These are phyloP conservation scores for Euglossa dilemma DNA, from an alignment of 1,140 invertebrate species.

Conservation along the genomic window DNA sequence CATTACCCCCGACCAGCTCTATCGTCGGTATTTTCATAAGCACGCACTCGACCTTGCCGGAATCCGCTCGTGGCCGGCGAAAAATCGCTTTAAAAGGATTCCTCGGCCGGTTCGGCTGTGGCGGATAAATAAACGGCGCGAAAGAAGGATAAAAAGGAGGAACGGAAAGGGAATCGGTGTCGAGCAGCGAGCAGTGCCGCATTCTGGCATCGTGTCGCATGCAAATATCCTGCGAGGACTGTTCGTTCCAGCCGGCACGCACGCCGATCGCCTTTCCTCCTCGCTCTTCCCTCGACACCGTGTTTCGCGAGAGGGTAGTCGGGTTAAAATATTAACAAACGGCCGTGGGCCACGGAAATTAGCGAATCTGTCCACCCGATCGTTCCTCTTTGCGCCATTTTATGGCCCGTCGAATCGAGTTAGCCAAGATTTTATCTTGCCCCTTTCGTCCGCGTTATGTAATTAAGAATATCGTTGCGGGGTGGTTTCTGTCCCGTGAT, in stretches of 20 bases:
- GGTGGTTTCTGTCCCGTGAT: too few relatives aligned
- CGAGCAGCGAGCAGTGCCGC: conserved; percentile 59
- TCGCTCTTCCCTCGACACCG: background rate
- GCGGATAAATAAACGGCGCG: conserved; percentile 37
- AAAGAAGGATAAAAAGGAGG: conserved; percentile 35
- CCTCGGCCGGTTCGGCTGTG: background rate
- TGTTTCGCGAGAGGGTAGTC: conserved; percentile 37
- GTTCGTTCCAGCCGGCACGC: conserved; percentile 49
- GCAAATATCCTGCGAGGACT: conserved; percentile 65
- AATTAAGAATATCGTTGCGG: background rate
- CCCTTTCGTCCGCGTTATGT: background rate
- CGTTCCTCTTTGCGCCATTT: background rate
- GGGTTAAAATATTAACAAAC: conserved; percentile 43
- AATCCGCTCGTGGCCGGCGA: conserved; percentile 8
- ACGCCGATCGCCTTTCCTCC: conserved; percentile 18
- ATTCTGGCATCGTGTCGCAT: conserved; percentile 70
- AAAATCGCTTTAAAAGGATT: conserved; percentile 54
- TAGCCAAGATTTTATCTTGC: background rate
- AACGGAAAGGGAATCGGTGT: conserved; percentile 60
- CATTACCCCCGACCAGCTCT: conserved; percentile 39
- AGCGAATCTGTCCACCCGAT: background rate
- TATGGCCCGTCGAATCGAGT: background rate
- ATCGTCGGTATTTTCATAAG: conserved; percentile 44
- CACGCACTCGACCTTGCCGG: conserved; percentile 16
- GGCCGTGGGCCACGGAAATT: conserved; percentile 13